Evolutionary conservation across 2,888 invertebrate genomes (phyloP).

Genomic region (Athripsodes cinereus): DNA sequence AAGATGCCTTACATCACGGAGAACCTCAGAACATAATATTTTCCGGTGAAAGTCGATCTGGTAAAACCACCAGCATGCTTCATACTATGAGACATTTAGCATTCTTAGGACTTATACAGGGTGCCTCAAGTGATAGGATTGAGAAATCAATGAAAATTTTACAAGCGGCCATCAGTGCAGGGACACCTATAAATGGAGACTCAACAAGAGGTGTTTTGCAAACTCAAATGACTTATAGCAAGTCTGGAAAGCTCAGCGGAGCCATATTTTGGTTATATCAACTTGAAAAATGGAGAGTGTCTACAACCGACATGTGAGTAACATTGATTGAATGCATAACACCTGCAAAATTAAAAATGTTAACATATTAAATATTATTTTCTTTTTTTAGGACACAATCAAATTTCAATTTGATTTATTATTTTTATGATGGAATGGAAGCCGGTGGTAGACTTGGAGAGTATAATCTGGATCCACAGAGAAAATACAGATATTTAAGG

Average conservation of each 20-base stretch:
- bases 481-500: constrained; percentile 70
- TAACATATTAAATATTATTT: neutral
- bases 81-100: constrained; percentile 76
- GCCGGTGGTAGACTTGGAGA: constrained; percentile 59
- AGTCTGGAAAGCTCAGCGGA: constrained; percentile 81
- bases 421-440: constrained; percentile 79
- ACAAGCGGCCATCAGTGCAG: constrained; percentile 76
- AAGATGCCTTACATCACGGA: constrained; percentile 84
- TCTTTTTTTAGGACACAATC: constrained; percentile 62
- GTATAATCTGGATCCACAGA: constrained; percentile 60
- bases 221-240: constrained; percentile 75
- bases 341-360: neutral
- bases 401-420: constrained; percentile 87
- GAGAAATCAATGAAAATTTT: constrained; percentile 64
- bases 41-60: constrained; percentile 86
- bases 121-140: constrained; percentile 58
- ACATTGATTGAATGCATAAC: neutral
- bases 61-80: constrained; percentile 81
- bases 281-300: constrained; percentile 84
- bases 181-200: constrained; percentile 77
- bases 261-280: constrained; percentile 82
- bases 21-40: constrained; percentile 81
- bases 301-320: constrained; percentile 66
- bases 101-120: constrained; percentile 69
- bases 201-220: constrained; percentile 80